Percentiles rank a stretch among this genome's conserved stretches.
Conservation (phyloP, 2,113 vertebrate species). For the Ceuthmochares aereus region DNA sequence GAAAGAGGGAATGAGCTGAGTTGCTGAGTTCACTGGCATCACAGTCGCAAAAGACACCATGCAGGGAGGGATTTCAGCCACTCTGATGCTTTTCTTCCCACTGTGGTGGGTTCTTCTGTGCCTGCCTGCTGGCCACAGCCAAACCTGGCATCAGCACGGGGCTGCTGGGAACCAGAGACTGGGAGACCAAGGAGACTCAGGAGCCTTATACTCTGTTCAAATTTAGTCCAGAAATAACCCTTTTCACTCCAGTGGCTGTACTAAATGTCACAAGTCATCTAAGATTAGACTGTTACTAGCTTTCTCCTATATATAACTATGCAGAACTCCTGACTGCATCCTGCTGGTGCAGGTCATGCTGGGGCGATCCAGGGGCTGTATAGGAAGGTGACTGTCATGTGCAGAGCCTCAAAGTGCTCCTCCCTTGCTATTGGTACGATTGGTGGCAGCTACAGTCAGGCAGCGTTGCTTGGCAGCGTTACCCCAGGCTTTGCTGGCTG, state of each 20-base stretch:
- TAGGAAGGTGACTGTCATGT: background rate
- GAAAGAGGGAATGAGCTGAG: background rate
- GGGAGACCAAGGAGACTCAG: background rate
- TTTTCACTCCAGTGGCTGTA: conserved; percentile 33
- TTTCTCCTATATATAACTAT: conserved; percentile 74
- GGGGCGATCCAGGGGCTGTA: background rate
- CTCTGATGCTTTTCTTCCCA: background rate
- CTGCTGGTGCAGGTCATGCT: conserved; percentile 33
- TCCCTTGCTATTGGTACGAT: background rate
- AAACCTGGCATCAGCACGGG: accelerated
- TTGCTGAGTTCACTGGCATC: background rate
- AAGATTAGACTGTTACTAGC: conserved; percentile 77
- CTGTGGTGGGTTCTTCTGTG: background rate
- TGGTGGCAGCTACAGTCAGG: background rate
- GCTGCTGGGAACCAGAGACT: background rate
- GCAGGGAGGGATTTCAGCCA: background rate
- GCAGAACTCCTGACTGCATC: conserved; percentile 1
- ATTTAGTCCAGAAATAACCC: conserved; percentile 41
- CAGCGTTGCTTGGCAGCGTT: accelerated
- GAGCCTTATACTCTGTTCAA: background rate
- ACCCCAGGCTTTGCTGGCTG: background rate
- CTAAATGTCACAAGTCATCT: conserved; percentile 81
- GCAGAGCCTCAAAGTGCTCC: background rate
- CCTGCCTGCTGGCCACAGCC: background rate
- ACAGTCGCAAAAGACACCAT: accelerated